These are phyloP conservation scores for Eulacestoma nigropectus DNA, from an alignment of 2,113 vertebrate genomes.

Conservation along the genomic window DNA sequence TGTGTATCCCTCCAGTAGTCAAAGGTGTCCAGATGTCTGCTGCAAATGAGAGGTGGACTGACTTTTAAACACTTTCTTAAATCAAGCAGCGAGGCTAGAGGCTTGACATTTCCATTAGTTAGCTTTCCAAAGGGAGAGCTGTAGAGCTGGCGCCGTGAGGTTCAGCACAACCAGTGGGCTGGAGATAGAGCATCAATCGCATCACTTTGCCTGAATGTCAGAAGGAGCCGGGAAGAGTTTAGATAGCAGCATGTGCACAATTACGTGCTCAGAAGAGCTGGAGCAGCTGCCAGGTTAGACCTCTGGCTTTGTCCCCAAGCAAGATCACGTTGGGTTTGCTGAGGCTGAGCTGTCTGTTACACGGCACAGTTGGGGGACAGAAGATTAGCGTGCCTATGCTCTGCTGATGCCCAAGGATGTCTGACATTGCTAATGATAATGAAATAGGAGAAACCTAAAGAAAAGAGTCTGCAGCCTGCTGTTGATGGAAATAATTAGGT, in stretches of 20 bases:
- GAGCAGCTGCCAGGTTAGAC: constrained; percentile 29
- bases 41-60: not conserved
- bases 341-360: not conserved
- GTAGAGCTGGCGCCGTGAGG: not conserved
- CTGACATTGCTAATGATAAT: not conserved
- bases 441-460: not conserved
- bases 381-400: not conserved
- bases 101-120: constrained; percentile 2
- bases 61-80: not conserved
- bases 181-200: not conserved
- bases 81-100: not conserved
- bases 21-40: not conserved
- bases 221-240: not conserved
- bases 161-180: not conserved
- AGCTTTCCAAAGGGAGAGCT: not conserved
- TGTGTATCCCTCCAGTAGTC: not conserved
- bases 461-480: not conserved
- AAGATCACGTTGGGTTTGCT: not conserved
- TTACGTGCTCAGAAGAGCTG: not conserved
- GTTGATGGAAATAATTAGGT: not conserved
- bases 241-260: not conserved
- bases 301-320: not conserved
- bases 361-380: not conserved
- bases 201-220: not conserved
- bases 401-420: not conserved